These are phyloP conservation scores for Perca flavescens DNA, from an alignment of 2,113 vertebrate species.

Conservation along the genomic window DNA sequence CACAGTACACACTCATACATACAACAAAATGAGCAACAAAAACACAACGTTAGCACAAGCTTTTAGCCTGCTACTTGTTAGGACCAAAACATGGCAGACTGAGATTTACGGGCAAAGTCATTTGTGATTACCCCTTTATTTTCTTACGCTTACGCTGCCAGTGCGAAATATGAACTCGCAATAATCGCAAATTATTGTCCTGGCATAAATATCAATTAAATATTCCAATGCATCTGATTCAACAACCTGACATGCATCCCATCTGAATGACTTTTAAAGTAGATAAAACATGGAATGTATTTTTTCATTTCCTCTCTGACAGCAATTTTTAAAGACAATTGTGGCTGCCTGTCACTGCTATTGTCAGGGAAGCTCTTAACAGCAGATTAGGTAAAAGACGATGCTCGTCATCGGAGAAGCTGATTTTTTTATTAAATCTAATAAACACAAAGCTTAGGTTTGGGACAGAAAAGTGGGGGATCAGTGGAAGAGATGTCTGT, in stretches of 20 bases:
- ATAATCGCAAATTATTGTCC: conserved; percentile 46
- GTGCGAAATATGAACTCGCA: conserved; percentile 40
- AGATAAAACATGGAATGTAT: not conserved
- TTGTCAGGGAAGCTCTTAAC: not conserved
- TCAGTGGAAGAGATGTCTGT: conserved; percentile 25
- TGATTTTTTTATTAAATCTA: conserved; percentile 28
- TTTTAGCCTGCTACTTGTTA: no score
- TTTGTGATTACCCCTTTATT: no score
- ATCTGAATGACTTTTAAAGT: conserved; percentile 35
- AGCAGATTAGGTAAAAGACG: not conserved
- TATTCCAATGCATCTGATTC: conserved; percentile 40
- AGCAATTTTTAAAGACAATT: not conserved
- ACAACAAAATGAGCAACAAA: conserved; percentile 18
- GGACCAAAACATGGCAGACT: no score
- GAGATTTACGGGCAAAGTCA: no score
- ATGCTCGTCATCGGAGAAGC: not conserved
- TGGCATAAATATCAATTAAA: conserved; percentile 48
- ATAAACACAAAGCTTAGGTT: not conserved
- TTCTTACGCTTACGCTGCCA: not conserved
- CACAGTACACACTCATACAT: not conserved
- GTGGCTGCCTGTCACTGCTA: not conserved
- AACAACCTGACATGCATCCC: conserved; percentile 3
- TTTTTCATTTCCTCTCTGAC: conserved; percentile 33
- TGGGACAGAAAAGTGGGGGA: conserved; percentile 10
- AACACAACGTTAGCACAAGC: not conserved